Evolutionary conservation across 2,797 vertebrate genomes (phyloP).

Genomic region (Lophotriccus pileatus): DNA sequence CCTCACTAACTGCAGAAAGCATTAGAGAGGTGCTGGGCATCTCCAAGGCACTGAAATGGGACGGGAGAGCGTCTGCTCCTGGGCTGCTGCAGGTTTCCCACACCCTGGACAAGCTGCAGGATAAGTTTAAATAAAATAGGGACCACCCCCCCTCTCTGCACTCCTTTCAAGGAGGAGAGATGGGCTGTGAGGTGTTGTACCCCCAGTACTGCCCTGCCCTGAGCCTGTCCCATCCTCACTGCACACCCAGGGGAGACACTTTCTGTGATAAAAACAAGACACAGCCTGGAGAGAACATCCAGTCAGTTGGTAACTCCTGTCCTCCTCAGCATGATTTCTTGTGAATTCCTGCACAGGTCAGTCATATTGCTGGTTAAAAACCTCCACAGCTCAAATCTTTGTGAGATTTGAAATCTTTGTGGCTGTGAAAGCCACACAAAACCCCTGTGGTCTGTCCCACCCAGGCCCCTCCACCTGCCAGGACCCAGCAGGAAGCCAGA

Average conservation of each 20-base stretch:
- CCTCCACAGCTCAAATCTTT: accelerated
- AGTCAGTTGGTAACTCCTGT: neutral
- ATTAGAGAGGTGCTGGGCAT: neutral
- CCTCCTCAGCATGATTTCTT: neutral
- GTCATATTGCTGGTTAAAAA: neutral
- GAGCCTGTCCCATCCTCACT: neutral
- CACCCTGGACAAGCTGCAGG: neutral
- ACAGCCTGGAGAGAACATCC: neutral
- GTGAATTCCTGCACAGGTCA: neutral
- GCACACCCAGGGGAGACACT: neutral
- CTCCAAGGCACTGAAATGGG: neutral
- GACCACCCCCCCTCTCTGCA: neutral
- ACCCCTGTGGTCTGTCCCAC: neutral
- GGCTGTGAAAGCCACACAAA: neutral
- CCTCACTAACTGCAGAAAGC: neutral
- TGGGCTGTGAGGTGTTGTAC: accelerated
- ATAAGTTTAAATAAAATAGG: neutral
- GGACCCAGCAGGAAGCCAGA: neutral
- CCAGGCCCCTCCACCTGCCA: neutral
- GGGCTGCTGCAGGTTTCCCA: neutral
- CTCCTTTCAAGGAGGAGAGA: neutral
- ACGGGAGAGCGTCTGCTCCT: neutral
- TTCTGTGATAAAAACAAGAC: neutral
- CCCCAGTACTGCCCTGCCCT: neutral
- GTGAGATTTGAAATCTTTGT: neutral